Evolutionary conservation across 2,797 vertebrate species (phyloP).

Genomic region (Brachyrhaphis roseni): DNA sequence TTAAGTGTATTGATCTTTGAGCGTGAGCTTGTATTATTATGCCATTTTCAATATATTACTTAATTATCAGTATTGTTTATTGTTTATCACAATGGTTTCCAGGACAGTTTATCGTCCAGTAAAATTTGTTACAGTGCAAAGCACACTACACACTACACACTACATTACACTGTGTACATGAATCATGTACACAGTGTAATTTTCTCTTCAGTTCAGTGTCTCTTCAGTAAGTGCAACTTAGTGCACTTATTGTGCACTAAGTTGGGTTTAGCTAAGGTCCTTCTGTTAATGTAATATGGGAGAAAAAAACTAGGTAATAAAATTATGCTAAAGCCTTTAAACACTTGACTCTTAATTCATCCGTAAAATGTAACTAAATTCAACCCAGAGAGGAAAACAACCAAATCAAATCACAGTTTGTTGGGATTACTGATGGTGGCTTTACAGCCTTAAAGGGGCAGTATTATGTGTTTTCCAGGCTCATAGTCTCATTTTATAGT

Average conservation of each 20-base stretch:
- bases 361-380: neutral
- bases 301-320: neutral
- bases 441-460: neutral
- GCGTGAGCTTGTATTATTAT: too few species aligned
- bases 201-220: neutral
- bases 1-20: too few species aligned
- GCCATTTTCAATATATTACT: too few species aligned
- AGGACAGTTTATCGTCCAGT: too few species aligned
- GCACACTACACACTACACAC: too few species aligned
- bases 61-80: too few species aligned
- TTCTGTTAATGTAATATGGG: neutral
- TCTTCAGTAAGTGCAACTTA: too few species aligned
- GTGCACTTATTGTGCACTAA: neutral
- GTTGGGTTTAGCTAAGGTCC: neutral
- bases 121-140: too few species aligned
- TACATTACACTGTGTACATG: too few species aligned
- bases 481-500: too few species aligned
- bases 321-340: neutral
- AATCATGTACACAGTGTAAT: neutral
- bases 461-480: too few species aligned
- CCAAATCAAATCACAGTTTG: conserved; percentile 1
- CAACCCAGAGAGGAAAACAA: neutral
- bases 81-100: too few species aligned
- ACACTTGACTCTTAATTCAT: neutral
- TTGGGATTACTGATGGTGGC: neutral